Base-by-base conservation (phyloP, 2,888 invertebrate genomes). In the Orchesellides sinensis region DNA sequence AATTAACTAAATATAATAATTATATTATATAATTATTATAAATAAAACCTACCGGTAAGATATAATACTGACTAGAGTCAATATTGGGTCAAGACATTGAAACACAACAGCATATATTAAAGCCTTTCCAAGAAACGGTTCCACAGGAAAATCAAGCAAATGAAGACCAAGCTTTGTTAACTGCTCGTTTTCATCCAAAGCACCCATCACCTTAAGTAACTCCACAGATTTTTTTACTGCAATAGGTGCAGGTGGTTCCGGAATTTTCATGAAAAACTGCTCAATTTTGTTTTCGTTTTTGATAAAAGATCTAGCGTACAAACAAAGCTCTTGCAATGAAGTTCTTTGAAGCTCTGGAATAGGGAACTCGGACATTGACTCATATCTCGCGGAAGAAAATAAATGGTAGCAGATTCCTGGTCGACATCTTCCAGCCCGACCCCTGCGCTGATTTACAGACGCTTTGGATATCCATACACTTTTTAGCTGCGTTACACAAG, bases 71-170 rank as follows among this genome's bases (percentile, higher is more conserved):
- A 96, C 96, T 49, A 99, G 95, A 0, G 98, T 98, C 74, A 97
- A 91, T 32, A 99, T 92, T 0, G 98, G 98, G 90, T 98, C 97
- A 40, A 98, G 91, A 90, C 99, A 99, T 90, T 96, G 96, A 87
- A 98, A 93, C 2, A 97, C 94, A 49, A 97, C 93, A 0, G 96
- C 94, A 89, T 96, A 97, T 0, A 99, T 91, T 82, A 99, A 90
- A 93, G 97, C 96, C 90, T 98, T 98, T 3, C 96, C 98, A 59
- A 97, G 91, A 87, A 95, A 94, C 0, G 98, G 98, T 88, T 98
- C 97, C 0, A 99, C 92, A 0, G 98, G 96, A 61, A 99, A 91
- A 89, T 98, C 96, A n/a, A 97, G 92, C 68, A 99, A 91, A 89
- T 98, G 96, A 83, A 93, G 93, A 0, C 98, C 98, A 72, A 98